A percentile compares a stretch with the other conserved stretches of the same genome.
Evolutionary conservation across 2,888 invertebrate species (phyloP).

Genomic region (Allygus modestus): DNA sequence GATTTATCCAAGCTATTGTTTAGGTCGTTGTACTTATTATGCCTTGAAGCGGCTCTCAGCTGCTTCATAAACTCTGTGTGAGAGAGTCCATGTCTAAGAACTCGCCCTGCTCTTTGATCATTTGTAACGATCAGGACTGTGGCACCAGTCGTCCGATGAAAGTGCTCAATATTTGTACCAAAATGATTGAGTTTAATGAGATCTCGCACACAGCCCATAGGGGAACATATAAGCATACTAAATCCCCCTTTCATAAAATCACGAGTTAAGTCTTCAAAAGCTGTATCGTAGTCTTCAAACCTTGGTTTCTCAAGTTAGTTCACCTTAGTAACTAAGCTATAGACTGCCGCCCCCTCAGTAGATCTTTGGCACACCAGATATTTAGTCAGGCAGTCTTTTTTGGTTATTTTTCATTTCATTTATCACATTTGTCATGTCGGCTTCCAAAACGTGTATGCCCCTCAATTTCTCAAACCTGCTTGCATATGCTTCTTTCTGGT

Average conservation of each 20-base stretch:
- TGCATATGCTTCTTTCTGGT: too few species aligned
- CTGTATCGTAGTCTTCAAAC: not conserved
- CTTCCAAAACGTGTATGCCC: too few species aligned
- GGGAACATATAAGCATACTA: conserved; percentile 1
- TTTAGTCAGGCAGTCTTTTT: not conserved
- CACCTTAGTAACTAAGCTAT: not conserved
- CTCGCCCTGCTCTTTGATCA: not conserved
- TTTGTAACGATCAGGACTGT: not conserved
- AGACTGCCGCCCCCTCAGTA: not conserved
- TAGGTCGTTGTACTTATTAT: not conserved
- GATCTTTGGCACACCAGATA: not conserved
- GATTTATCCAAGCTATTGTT: not conserved
- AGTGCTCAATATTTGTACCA: not conserved
- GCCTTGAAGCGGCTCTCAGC: not conserved
- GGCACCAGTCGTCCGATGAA: not conserved
- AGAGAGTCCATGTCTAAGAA: not conserved
- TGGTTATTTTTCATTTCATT: too few species aligned
- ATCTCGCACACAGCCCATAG: not conserved
- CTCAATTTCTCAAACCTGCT: too few species aligned
- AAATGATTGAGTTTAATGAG: not conserved
- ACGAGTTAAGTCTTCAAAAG: not conserved
- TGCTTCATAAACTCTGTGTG: not conserved
- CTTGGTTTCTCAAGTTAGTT: not conserved
- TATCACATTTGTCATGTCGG: too few species aligned
- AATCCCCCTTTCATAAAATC: not conserved